Evolutionary conservation across 2,113 vertebrate species (phyloP).

Genomic region (Cacatua alba): DNA sequence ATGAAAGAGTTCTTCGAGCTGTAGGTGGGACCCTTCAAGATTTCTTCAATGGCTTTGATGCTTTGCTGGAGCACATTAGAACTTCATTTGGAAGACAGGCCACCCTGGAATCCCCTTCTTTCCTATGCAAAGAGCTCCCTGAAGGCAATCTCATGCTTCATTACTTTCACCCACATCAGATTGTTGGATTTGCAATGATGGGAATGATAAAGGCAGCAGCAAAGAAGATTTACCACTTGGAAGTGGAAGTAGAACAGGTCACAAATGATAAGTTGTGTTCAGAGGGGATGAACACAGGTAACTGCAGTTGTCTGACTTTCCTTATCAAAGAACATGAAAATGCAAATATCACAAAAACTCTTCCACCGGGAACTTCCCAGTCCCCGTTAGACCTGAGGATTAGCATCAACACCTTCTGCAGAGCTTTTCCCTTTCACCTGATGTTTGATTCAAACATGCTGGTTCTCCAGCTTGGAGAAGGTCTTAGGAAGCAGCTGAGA

Average conservation of each 20-base stretch:
- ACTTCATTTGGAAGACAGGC: conserved; percentile 93
- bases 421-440: conserved; percentile 95
- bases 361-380: conserved; percentile 81
- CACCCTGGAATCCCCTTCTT: conserved; percentile 92
- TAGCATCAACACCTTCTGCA: conserved; percentile 93
- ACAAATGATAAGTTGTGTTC: conserved; percentile 79
- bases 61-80: conserved; percentile 95
- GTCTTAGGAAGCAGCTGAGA: conserved; percentile 89
- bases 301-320: conserved; percentile 86
- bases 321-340: conserved; percentile 84
- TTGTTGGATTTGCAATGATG: conserved; percentile 91
- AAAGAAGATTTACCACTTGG: conserved; percentile 88
- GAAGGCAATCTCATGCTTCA: conserved; percentile 87
- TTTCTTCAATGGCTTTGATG: conserved; percentile 98
- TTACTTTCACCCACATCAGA: conserved; percentile 91
- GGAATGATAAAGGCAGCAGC: conserved; percentile 94
- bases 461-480: conserved; percentile 93
- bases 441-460: conserved; percentile 93
- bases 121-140: conserved; percentile 93
- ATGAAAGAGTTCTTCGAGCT: conserved; percentile 93
- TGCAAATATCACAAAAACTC: conserved; percentile 73
- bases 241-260: conserved; percentile 91
- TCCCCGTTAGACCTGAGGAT: conserved; percentile 90
- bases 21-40: conserved; percentile 94
- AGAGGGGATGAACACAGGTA: conserved; percentile 79